Percentiles rank a stretch among this genome's conserved stretches.
These are phyloP conservation scores for Uloborus diversus DNA, from an alignment of 1,140 invertebrate species.

Conservation along the genomic window DNA sequence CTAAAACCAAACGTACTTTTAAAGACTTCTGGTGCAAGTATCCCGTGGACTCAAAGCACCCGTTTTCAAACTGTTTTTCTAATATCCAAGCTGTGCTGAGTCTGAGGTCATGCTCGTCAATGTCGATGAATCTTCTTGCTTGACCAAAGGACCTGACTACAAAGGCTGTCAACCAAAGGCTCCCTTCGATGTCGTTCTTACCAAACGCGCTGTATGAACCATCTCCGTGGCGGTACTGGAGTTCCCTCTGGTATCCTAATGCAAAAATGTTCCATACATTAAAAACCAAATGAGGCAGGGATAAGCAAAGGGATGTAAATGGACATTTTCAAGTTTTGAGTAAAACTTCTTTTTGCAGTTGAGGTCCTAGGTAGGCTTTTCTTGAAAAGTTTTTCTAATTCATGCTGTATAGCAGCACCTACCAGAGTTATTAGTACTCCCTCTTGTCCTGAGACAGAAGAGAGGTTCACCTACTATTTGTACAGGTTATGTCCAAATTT, in stretches of 20 bases:
- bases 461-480: too few relatives aligned
- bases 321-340: too few relatives aligned
- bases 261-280: not conserved
- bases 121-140: constrained; percentile 72
- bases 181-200: constrained; percentile 71
- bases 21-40: constrained; percentile 5
- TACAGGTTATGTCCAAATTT: too few relatives aligned
- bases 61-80: constrained; percentile 55
- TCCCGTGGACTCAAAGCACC: constrained; percentile 37
- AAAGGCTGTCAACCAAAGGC: constrained; percentile 87
- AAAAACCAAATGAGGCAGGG: not conserved
- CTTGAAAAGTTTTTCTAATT: too few relatives aligned
- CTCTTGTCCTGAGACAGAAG: too few relatives aligned
- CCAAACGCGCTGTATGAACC: constrained; percentile 87
- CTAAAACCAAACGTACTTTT: too few relatives aligned
- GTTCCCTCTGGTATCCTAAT: constrained; percentile 76
- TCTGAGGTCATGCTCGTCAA: constrained; percentile 70
- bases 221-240: constrained; percentile 77
- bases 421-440: too few relatives aligned
- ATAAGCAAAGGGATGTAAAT: not conserved
- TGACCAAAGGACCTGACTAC: constrained; percentile 78
- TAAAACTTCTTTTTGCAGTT: too few relatives aligned
- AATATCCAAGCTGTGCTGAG: constrained; percentile 68
- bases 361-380: too few relatives aligned
- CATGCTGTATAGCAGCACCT: too few relatives aligned